These are phyloP conservation scores for Cryptoblepharus egeriae DNA, from an alignment of 2,797 vertebrate species.

Conservation along the genomic window DNA sequence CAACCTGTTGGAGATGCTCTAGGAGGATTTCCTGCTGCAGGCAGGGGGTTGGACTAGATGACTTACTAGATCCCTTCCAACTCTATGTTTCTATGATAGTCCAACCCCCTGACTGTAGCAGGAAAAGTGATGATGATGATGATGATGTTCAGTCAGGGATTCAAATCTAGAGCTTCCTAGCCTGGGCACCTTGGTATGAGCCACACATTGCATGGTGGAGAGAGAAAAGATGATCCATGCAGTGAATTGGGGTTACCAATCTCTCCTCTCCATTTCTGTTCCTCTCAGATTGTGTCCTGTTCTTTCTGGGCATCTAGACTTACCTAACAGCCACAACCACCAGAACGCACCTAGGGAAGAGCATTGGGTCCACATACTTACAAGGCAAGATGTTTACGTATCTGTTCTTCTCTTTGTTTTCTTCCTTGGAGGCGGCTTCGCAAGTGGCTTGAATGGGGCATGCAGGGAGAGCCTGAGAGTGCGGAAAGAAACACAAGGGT, in stretches of 20 bases:
- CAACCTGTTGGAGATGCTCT: too few relatives aligned
- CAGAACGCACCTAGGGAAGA: fast-evolving
- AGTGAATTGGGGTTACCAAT: not conserved
- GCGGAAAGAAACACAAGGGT: not conserved
- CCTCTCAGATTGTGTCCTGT: not conserved
- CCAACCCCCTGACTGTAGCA: too few relatives aligned
- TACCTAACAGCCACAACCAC: not conserved
- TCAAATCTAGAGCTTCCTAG: not conserved
- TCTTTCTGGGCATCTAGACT: not conserved
- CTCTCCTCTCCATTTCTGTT: not conserved
- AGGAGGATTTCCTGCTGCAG: too few relatives aligned
- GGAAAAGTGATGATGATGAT: too few relatives aligned
- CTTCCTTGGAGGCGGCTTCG: conserved; percentile 97
- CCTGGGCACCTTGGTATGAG: not conserved
- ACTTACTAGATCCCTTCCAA: too few relatives aligned
- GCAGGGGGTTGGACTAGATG: too few relatives aligned
- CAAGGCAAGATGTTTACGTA: conserved; percentile 99
- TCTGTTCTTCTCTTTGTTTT: conserved; percentile 99
- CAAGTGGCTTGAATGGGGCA: conserved; percentile 97
- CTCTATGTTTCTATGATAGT: too few relatives aligned
- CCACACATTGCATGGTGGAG: too few relatives aligned
- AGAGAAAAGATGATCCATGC: not conserved
- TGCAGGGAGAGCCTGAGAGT: conserved; percentile 88
- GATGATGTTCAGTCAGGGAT: too few relatives aligned
- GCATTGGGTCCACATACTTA: conserved; percentile 68